These are phyloP conservation scores for Hedya salicella DNA, from an alignment of 2,888 invertebrate genomes.

Conservation along the genomic window DNA sequence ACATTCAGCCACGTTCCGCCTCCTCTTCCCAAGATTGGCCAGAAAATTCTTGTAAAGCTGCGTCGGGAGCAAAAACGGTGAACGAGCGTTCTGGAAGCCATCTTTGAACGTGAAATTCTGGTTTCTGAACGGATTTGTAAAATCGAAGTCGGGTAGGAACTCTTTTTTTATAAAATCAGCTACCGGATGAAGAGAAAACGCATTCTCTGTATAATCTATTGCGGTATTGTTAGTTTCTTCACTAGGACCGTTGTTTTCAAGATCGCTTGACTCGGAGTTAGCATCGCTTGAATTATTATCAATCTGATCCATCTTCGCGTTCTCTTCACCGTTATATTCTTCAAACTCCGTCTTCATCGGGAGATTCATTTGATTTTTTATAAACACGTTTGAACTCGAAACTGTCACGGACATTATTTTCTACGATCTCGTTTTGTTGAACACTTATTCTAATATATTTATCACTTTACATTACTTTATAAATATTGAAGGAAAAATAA, in stretches of 20 bases:
- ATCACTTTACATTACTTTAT: conserved; percentile 58
- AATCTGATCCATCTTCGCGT: conserved; percentile 66
- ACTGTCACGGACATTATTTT: conserved; percentile 75
- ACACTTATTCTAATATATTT: conserved; percentile 45
- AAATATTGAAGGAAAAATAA: conserved; percentile 76
- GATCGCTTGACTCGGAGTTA: conserved; percentile 76
- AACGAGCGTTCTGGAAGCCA: conserved; percentile 67
- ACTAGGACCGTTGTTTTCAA: conserved; percentile 71
- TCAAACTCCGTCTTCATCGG: conserved; percentile 80
- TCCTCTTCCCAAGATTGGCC: conserved; percentile 85
- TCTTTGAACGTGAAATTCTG: conserved; percentile 75
- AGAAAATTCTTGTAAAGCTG: conserved; percentile 92
- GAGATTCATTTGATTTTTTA: conserved; percentile 74
- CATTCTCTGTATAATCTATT: conserved; percentile 74
- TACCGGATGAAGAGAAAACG: conserved; percentile 74
- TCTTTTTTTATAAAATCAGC: conserved; percentile 82
- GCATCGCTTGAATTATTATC: conserved; percentile 76
- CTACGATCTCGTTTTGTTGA: conserved; percentile 51
- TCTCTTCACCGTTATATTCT: conserved; percentile 65
- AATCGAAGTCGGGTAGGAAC: conserved; percentile 78
- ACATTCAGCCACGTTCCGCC: conserved; percentile 77
- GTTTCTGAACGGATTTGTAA: conserved; percentile 75
- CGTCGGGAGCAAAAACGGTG: conserved; percentile 88
- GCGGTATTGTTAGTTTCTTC: conserved; percentile 66
- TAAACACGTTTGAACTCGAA: conserved; percentile 71